Conservation (phyloP, 2,888 invertebrate genomes). For the Folsomia candida region DNA sequence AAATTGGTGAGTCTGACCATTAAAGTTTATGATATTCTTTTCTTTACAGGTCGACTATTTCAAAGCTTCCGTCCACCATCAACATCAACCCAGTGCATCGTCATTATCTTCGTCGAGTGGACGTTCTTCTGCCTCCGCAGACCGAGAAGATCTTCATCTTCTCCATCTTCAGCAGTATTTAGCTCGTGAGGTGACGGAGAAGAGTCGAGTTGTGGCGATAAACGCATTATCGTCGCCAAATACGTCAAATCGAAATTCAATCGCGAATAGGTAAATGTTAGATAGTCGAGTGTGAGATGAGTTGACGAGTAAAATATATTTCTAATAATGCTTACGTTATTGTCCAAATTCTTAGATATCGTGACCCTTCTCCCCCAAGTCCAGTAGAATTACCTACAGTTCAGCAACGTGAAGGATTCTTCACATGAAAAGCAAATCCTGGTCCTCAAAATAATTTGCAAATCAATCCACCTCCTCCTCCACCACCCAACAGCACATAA, state of each 20-base stretch:
- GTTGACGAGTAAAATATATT: too few species aligned
- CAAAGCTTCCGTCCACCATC: constrained; percentile 7
- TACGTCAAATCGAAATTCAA: constrained; percentile 30
- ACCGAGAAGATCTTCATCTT: constrained; percentile 46
- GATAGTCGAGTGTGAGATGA: too few species aligned
- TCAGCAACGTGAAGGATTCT: constrained; percentile 50
- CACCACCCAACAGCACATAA: neutral
- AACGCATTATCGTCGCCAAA: constrained; percentile 44
- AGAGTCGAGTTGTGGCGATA: constrained; percentile 47
- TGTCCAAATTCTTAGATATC: constrained; percentile 25
- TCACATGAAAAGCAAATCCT: constrained; percentile 42
- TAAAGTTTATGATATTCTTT: too few species aligned
- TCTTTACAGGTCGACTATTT: constrained; percentile 18
- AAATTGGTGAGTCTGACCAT: too few species aligned
- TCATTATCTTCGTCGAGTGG: constrained; percentile 44
- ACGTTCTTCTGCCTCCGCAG: constrained; percentile 44
- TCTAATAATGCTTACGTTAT: too few species aligned
- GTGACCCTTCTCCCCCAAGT: constrained; percentile 49
- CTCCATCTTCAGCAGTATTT: constrained; percentile 49
- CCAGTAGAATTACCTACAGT: constrained; percentile 47
- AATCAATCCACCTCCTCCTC: too few species aligned
- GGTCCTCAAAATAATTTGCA: constrained; percentile 8
- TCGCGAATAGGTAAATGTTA: constrained; percentile 28
- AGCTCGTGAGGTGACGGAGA: constrained; percentile 48
- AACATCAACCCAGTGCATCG: constrained; percentile 23